Base-by-base conservation (phyloP, 1,140 invertebrate species). In the Drosophila erecta region DNA sequence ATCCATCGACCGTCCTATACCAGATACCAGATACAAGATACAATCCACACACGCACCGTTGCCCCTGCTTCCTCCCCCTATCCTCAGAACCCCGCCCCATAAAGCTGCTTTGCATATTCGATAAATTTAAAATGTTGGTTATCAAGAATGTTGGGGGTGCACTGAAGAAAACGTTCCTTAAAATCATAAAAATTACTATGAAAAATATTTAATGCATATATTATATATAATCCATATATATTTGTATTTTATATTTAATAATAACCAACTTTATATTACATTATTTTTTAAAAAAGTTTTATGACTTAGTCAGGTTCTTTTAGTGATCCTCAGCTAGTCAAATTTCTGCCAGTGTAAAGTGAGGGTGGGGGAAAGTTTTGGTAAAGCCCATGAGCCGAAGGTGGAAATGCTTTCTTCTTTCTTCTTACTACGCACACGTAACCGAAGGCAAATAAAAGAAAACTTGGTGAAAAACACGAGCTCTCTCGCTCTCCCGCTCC, bases 101-200 rank as follows among this genome's bases (percentile, higher is more conserved):
- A 62, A 79, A 78, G 83, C 76, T 76, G 57, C 83, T 87, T 83
- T 89, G 83, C 83, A 87, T 87, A 89, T 58, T 66, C 66, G 65
- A 70, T 70, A 70, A 55, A 70, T 70, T 47, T 70, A 49, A 71
- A 70, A 72, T 72, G 69, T 46, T 73, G 66, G 66, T 20, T 71
- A 50, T 58, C 38, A 30, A 27, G 12, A 43, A 60, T 47, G 43
- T 64, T 41, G 55, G 30, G 14, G 40, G 4, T 64, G 38, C 41
- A 51, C 41, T 1, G 41, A 12, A 12, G 15, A 20, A 44, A 44
- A 44, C 20, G 3, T 2, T 10, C 8, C 3, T 30, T 30, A 0
- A 10, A 3, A 10, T 30, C 7, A 3, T 0, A 30, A 2, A 30
- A 8, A 3, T 10, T 10, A 8, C 8, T 30, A 30, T 30, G 17